Evolutionary conservation across 2,113 vertebrate species (phyloP).

Genomic region (Pseudorasbora parva): DNA sequence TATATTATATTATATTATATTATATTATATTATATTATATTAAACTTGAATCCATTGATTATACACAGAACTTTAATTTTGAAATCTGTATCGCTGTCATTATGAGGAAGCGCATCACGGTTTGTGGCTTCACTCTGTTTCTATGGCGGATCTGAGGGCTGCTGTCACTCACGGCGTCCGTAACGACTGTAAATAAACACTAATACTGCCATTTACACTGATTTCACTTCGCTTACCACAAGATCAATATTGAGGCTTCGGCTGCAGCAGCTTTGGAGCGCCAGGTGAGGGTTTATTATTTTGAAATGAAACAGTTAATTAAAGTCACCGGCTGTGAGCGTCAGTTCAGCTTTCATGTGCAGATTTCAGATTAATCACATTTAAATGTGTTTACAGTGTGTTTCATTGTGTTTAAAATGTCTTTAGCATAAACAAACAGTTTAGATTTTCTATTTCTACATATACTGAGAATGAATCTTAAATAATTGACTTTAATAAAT

Average conservation of each 20-base stretch:
- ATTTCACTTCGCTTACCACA: neutral
- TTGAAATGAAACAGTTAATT: neutral
- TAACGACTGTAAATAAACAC: conserved; percentile 33
- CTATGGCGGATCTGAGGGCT: conserved; percentile 41
- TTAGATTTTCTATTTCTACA: neutral
- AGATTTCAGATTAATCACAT: neutral
- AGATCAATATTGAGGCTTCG: conserved; percentile 30
- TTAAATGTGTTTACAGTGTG: conserved; percentile 6
- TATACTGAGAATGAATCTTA: neutral
- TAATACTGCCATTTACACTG: conserved; percentile 6
- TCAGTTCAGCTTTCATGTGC: conserved; percentile 1
- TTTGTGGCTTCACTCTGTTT: conserved; percentile 12
- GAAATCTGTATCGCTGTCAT: neutral
- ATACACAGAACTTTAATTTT: conserved; percentile 20
- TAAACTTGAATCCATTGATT: neutral
- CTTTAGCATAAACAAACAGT: neutral
- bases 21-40: neutral
- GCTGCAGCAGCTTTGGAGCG: conserved; percentile 41
- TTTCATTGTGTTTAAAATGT: neutral
- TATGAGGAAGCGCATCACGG: neutral
- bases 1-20: neutral
- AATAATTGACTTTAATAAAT: neutral
- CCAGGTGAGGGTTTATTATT: conserved; percentile 37
- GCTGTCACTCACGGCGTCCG: conserved; percentile 16
- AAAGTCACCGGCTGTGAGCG: conserved; percentile 19